These are phyloP conservation scores for Syngnathus scovelli DNA, from an alignment of 2,113 vertebrate species.

Conservation along the genomic window DNA sequence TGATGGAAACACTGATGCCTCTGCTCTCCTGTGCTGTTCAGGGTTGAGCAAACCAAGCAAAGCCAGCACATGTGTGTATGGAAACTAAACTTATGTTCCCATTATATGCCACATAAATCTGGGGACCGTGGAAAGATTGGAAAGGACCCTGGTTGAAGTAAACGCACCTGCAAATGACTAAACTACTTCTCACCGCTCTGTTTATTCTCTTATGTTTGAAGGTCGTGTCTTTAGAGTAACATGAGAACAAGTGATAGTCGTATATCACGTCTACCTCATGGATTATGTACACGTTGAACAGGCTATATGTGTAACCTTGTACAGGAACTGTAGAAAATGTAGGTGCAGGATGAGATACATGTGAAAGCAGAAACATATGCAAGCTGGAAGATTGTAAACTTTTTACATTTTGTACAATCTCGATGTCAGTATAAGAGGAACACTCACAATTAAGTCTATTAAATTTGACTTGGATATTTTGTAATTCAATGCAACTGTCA, in stretches of 20 bases:
- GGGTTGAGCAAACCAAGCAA: neutral
- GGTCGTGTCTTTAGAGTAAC: conserved; percentile 31
- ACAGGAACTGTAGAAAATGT: conserved; percentile 18
- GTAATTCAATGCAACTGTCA: too few species aligned
- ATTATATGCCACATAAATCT: conserved; percentile 6
- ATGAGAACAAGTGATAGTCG: conserved; percentile 18
- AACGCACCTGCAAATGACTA: conserved; percentile 11
- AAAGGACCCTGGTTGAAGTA: neutral
- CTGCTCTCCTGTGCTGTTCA: neutral
- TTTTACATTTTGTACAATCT: neutral
- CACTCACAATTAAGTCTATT: too few species aligned
- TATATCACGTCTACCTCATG: conserved; percentile 17
- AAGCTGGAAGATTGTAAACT: neutral
- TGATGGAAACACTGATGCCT: neutral
- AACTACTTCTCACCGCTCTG: conserved; percentile 6
- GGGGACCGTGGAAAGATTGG: neutral
- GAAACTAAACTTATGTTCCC: conserved; percentile 1
- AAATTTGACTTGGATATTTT: too few species aligned
- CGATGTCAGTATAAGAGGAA: too few species aligned
- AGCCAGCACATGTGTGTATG: neutral
- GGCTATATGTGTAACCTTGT: conserved; percentile 35
- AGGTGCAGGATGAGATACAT: conserved; percentile 25
- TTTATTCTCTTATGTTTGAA: conserved; percentile 32
- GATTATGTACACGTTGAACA: conserved; percentile 18
- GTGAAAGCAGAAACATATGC: conserved; percentile 14